Evolutionary conservation across 2,888 invertebrate species (phyloP), one percentile per base, ranked within the genome.

Genomic region (Watsonalla binaria): DNA sequence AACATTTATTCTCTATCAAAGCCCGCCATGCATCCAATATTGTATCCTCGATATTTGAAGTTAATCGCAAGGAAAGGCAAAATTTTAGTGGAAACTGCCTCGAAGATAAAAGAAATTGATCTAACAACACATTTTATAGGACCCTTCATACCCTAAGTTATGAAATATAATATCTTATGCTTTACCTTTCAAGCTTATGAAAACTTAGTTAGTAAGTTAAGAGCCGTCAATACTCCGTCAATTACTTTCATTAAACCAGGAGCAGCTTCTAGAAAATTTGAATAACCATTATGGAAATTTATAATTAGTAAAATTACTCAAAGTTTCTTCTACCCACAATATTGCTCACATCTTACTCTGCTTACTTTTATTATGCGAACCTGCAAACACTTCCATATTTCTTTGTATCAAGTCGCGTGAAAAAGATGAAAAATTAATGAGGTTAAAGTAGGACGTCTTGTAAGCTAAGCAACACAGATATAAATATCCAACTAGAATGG

Each of bases 361-460:
- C 11, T 11, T 39, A 35, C 33, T 34, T 13, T 34, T 13, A n/a
- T 5, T 13, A 35, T 37, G 9, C 14, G 37, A 37, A 49, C 37
- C 49, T 52, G 53, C 51, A 64, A 65, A 65, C 59, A 63, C 60
- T 64, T 70, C 65, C 60, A 59, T 62, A 57, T 66, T 67, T 65
- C 57, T 68, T 67, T 65, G 63, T 69, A 72, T 68, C 62, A 67
- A 66, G 71, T 71, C 66, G 76, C 71, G 78, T 69, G 74, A 78
- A 76, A 42, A 70, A 72, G 69, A 76, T 80, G 76, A 80, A 80
- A 77, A 76, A 72, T 80, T 78, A 79, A 80, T 78, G 73, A 79
- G 73, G 72, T 73, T 74, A 72, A 76, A 80, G 74, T 78, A 75
- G 74, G 72, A 72, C 69, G 64, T 64, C 72, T 71, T 68, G 61